phyloP scores from a whole-genome alignment of 2,797 vertebrate species.

The Artibeus lituratus region DNA sequence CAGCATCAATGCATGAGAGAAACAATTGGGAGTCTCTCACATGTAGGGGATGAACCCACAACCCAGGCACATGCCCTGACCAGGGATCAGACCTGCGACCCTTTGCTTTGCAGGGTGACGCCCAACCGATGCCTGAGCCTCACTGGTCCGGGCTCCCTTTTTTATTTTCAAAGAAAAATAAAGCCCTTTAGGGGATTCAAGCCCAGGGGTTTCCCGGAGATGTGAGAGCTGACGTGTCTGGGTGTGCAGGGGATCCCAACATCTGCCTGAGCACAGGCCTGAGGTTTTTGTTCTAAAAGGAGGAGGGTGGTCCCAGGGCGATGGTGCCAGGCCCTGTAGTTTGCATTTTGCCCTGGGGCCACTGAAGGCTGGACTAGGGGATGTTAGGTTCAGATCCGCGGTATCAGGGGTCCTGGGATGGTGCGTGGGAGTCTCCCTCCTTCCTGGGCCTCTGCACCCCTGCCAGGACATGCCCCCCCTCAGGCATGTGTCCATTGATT shows the following conservation, averaged over 20 bases:
- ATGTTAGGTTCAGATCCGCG: neutral
- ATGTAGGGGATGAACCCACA: neutral
- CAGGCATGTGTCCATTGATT: slow-evolving; percentile 54
- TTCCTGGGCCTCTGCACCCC: neutral
- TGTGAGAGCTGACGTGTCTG: neutral
- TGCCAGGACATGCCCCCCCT: neutral
- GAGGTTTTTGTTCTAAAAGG: neutral
- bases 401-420: neutral
- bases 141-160: neutral
- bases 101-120: neutral
- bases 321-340: neutral
- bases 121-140: neutral
- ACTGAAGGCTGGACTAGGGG: neutral
- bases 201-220: neutral
- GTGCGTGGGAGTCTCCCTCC: neutral
- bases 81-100: neutral
- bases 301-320: neutral
- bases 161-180: neutral
- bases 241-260: neutral
- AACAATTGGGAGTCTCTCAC: neutral
- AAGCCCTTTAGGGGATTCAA: neutral
- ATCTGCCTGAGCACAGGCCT: neutral
- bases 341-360: neutral
- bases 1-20: neutral
- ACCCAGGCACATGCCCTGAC: neutral